Conservation (phyloP, 2,797 vertebrate genomes). For the Carapus acus region DNA sequence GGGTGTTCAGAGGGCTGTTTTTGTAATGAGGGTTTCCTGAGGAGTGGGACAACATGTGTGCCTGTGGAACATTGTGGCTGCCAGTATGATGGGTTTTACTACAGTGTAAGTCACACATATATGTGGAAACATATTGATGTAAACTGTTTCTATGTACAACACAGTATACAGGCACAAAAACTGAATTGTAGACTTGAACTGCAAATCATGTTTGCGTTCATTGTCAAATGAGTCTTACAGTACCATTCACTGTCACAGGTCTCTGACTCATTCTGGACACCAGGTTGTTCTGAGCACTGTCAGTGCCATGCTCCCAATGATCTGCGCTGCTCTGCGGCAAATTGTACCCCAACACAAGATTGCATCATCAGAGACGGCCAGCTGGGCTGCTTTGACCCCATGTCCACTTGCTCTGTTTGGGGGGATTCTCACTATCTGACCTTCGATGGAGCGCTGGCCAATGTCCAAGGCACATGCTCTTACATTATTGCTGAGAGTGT, state of each 20-base stretch:
- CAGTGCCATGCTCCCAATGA: conserved; percentile 46
- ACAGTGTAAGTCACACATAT: conserved; percentile 45
- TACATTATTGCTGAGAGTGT: conserved; percentile 65
- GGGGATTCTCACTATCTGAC: conserved; percentile 75
- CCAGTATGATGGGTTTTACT: conserved; percentile 59
- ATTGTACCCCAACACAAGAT: conserved; percentile 46
- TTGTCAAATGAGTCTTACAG: too few species aligned
- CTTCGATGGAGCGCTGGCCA: conserved; percentile 68
- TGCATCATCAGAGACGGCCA: conserved; percentile 55
- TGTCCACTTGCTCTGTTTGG: conserved; percentile 63
- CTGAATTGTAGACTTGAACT: too few species aligned
- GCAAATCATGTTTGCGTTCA: too few species aligned
- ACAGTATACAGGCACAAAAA: too few species aligned
- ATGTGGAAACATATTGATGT: too few species aligned
- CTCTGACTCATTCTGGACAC: conserved; percentile 60
- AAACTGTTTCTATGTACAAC: too few species aligned
- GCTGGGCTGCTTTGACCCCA: conserved; percentile 45
- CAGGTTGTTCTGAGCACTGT: conserved; percentile 53
- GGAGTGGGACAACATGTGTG: conserved; percentile 58
- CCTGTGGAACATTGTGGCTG: conserved; percentile 61
- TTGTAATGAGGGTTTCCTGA: conserved; percentile 59
- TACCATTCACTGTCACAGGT: conserved; percentile 24
- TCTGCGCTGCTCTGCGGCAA: conserved; percentile 43
- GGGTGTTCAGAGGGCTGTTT: conserved; percentile 69
- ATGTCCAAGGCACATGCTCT: conserved; percentile 73